These are phyloP conservation scores for Rhinella marina DNA, from an alignment of 2,797 vertebrate species.

Conservation along the genomic window DNA sequence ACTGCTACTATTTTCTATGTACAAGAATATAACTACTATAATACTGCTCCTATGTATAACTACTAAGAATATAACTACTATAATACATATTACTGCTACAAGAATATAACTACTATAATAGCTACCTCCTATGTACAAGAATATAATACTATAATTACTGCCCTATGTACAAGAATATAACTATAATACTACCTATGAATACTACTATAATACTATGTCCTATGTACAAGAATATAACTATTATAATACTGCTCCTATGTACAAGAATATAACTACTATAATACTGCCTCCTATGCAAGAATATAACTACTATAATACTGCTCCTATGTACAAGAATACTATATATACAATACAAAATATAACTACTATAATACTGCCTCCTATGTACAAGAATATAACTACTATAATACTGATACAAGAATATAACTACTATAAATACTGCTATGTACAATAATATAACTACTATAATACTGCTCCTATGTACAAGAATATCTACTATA, in stretches of 20 bases:
- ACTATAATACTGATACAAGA: no score
- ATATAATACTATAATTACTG: no score
- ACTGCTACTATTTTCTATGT: no score
- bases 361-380: no score
- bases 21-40: slow-evolving; percentile 11
- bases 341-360: no score
- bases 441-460: slow-evolving; percentile 1
- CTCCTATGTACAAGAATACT: slow-evolving; percentile 13
- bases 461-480: background rate
- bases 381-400: no score
- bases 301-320: slow-evolving; percentile 2
- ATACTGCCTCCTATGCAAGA: background rate
- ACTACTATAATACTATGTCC: no score
- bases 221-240: slow-evolving; percentile 3
- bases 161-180: slow-evolving; percentile 1
- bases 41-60: background rate
- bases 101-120: slow-evolving; percentile 10
- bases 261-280: slow-evolving; percentile 11
- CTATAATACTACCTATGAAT: slow-evolving; percentile 14
- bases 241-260: background rate
- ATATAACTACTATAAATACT: no score
- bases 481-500: slow-evolving; percentile 3
- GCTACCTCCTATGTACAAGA: background rate
- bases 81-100: slow-evolving; percentile 2
- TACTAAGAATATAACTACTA: slow-evolving; percentile 5